A percentile compares a stretch with the other conserved stretches of the same genome.
phyloP scores from a whole-genome alignment of 2,113 vertebrate genomes.

The Chitala chitala region DNA sequence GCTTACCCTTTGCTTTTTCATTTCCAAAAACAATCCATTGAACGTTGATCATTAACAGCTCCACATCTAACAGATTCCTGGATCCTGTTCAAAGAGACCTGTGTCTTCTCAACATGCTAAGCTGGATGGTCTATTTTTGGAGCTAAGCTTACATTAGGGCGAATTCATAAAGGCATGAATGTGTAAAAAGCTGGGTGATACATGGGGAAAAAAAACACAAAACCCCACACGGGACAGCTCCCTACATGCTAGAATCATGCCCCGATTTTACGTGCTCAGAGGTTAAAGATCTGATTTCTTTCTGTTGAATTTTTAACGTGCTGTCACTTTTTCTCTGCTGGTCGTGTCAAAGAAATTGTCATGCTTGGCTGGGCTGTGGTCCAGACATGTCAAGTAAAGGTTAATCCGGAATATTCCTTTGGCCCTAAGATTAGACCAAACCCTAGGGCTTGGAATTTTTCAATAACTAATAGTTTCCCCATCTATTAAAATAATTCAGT shows the following conservation, averaged over 20 bases:
- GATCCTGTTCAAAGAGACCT: constrained; percentile 27
- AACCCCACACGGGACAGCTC: constrained; percentile 23
- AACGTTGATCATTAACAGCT: background rate
- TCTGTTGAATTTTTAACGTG: constrained; percentile 48
- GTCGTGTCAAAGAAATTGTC: constrained; percentile 58
- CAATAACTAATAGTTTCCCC: constrained; percentile 37
- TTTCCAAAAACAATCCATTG: background rate
- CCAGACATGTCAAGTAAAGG: constrained; percentile 43
- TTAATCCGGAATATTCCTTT: constrained; percentile 49
- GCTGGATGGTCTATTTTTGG: constrained; percentile 41
- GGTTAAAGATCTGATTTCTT: constrained; percentile 40
- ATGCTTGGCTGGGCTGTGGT: constrained; percentile 52
- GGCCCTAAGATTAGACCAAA: constrained; percentile 37
- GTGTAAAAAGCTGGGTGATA: constrained; percentile 12
- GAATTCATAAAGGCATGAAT: constrained; percentile 33
- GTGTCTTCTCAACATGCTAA: constrained; percentile 32
- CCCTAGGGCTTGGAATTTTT: constrained; percentile 39
- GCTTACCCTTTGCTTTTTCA: background rate
- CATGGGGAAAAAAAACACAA: constrained; percentile 31
- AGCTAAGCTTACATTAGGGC: constrained; percentile 39
- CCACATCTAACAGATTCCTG: background rate
- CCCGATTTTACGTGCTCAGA: constrained; percentile 17
- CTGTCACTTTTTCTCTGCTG: constrained; percentile 44
- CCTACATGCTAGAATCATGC: constrained; percentile 18
- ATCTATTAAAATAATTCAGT: background rate